A percentile compares a stretch with the other conserved stretches of the same genome.
These are phyloP conservation scores for Ostrea edulis DNA, from an alignment of 1,140 invertebrate genomes.

Conservation along the genomic window DNA sequence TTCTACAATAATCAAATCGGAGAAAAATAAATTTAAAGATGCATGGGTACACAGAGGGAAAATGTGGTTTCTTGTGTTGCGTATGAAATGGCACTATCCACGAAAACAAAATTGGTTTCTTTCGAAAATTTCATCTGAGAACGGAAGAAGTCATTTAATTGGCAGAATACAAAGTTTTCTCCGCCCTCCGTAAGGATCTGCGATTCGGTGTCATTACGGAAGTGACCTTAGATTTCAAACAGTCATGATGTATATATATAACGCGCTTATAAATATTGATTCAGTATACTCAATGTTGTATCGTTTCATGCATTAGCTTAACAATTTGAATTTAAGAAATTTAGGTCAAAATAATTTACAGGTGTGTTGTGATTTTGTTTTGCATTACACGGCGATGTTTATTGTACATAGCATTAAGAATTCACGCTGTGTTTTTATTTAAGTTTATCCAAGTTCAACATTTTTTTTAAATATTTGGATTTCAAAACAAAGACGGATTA, in stretches of 20 bases:
- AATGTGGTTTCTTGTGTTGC: neutral
- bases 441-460: neutral
- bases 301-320: neutral
- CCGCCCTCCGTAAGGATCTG: neutral
- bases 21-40: too few species aligned
- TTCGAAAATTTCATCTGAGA: neutral
- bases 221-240: conserved; percentile 4
- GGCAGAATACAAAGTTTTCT: neutral
- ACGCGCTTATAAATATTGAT: neutral
- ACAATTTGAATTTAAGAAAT: neutral
- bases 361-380: neutral
- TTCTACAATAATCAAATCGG: too few species aligned
- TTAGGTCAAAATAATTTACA: neutral
- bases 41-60: neutral
- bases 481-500: conserved; percentile 21
- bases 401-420: neutral
- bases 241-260: neutral
- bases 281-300: neutral
- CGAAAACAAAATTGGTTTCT: neutral
- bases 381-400: neutral
- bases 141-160: neutral
- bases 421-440: neutral
- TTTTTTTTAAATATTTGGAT: conserved; percentile 25
- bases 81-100: neutral
- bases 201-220: conserved; percentile 17